Conservation (phyloP, 53 echinoderm and acorn worm genomes). For the Actinopyga echinites region DNA sequence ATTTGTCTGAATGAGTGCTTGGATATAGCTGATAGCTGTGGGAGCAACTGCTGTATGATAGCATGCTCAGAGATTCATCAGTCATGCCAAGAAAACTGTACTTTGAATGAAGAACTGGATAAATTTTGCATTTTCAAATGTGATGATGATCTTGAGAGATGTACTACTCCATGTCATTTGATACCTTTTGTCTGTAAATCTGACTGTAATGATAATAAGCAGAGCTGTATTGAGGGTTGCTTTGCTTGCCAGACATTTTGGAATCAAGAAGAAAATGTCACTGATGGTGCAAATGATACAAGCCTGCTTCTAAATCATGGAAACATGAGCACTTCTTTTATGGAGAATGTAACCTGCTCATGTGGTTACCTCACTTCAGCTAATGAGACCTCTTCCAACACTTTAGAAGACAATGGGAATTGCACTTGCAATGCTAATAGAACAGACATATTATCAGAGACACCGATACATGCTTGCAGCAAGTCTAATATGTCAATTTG, state of each 20-base stretch:
- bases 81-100: constrained; percentile 7
- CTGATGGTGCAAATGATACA: background rate
- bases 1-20: background rate
- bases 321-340: background rate
- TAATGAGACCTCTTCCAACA: background rate
- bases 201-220: background rate
- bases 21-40: background rate
- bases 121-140: constrained; percentile 7
- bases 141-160: constrained; percentile 1
- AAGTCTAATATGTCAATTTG: constrained; percentile 42
- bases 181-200: background rate
- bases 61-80: background rate
- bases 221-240: background rate
- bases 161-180: background rate
- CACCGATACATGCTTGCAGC: background rate
- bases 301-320: too few species aligned
- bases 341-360: background rate
- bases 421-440: background rate
- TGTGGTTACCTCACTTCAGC: background rate
- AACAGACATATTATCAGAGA: background rate
- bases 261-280: background rate
- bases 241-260: background rate
- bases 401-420: background rate
- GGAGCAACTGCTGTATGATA: background rate
- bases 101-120: background rate